These are phyloP conservation scores for Itoplectis maculator DNA, from an alignment of 2,888 invertebrate genomes.

Conservation along the genomic window DNA sequence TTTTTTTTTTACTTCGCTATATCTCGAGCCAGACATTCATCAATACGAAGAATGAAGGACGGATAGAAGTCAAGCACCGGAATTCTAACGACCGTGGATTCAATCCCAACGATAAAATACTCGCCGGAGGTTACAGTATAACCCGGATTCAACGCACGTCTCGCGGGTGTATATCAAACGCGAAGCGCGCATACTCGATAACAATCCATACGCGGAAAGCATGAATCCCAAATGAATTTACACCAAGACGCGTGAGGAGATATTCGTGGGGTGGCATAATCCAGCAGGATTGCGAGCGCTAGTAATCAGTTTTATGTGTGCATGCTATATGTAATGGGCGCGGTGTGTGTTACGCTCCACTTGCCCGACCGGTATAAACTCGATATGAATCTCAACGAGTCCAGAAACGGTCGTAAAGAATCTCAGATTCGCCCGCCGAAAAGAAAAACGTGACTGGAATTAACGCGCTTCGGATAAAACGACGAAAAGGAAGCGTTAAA, in stretches of 20 bases:
- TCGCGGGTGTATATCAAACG: slow-evolving; percentile 12
- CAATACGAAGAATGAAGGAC: not conserved
- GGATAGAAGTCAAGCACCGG: slow-evolving; percentile 2
- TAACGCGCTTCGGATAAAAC: not conserved
- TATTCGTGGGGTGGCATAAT: not conserved
- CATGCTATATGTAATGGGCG: not conserved
- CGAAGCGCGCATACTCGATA: slow-evolving; percentile 15
- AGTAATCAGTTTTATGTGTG: slow-evolving; percentile 1
- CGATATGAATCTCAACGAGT: slow-evolving; percentile 21
- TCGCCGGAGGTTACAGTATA: not conserved
- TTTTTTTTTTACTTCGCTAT: not conserved
- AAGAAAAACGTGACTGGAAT: slow-evolving; percentile 17
- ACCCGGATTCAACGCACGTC: slow-evolving; percentile 15
- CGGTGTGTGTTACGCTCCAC: not conserved
- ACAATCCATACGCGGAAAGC: slow-evolving; percentile 20
- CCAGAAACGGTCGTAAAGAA: not conserved
- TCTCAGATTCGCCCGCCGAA: not conserved
- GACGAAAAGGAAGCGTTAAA: not conserved
- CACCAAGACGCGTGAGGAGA: not conserved
- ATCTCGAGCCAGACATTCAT: not conserved
- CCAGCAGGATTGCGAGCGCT: not conserved
- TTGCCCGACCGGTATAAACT: not conserved
- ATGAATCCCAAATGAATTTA: slow-evolving; percentile 18
- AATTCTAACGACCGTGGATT: not conserved
- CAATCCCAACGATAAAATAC: not conserved